Evolutionary conservation across 2,797 vertebrate genomes (phyloP).

Genomic region (Passerculus sandwichensis): DNA sequence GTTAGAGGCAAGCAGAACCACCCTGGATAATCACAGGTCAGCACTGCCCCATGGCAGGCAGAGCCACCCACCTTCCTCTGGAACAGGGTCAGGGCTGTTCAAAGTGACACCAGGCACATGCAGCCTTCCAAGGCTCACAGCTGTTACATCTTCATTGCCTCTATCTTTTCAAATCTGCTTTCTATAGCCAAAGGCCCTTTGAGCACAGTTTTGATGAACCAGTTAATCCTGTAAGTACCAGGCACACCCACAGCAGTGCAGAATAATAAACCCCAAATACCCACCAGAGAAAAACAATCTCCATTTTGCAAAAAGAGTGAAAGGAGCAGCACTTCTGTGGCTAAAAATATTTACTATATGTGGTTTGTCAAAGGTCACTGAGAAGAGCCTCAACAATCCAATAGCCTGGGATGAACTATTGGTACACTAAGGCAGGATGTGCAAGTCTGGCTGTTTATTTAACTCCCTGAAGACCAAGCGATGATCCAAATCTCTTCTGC

Average conservation of each 20-base stretch:
- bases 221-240: neutral
- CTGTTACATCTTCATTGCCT: neutral
- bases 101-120: accelerated
- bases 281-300: neutral
- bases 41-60: neutral
- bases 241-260: neutral
- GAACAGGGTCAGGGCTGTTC: neutral
- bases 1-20: neutral
- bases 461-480: slow-evolving; percentile 13
- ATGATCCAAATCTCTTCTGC: neutral
- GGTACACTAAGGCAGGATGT: neutral
- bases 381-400: neutral
- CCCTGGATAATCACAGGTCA: neutral
- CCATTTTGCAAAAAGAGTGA: neutral
- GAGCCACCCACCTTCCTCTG: neutral
- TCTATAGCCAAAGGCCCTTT: neutral
- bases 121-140: neutral
- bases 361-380: slow-evolving; percentile 7
- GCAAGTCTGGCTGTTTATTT: slow-evolving; percentile 12
- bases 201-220: neutral
- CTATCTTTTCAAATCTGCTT: neutral
- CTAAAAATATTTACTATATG: slow-evolving; percentile 26
- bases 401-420: neutral
- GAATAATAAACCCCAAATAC: slow-evolving; percentile 9
- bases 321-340: neutral